Base-by-base conservation (phyloP, 2,113 vertebrate genomes). In the Catagonus wagneri region DNA sequence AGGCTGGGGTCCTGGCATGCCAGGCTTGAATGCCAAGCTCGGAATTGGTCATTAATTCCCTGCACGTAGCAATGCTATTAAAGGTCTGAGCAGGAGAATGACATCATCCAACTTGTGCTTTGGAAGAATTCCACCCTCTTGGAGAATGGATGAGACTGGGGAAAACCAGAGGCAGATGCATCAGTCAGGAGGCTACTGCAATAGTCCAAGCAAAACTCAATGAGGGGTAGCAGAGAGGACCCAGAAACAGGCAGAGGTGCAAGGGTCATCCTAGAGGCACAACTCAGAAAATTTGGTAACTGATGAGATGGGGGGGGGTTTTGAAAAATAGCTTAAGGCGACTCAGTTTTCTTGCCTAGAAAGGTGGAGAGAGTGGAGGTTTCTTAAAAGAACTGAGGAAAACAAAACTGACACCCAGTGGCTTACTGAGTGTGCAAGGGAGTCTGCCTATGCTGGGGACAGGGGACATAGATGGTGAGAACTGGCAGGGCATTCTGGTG, bases 31-130 rank as follows among this genome's bases (percentile, higher is more conserved):
- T 81, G 54, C 63, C 85, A 94, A 96, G 72, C 71, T 88, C 61
- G 78, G 80, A 61, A 85, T 69, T 7, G 22, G 89, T 17, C 71
- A 81, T 97, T 94, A 90, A 95, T 90, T 93, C 93, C 83, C 27
- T 50, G 76, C 56, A 89, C 39, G 72, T 12, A 22, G 13, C 60
- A 74, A 83, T 56, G 92, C 54, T 44, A n/a, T 6, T 92, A 58
- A 91, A 97, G 81, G 81, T 91, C 96, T 74, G 36, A 68, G 92
- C 32, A 36, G 23, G 81, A 36, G 25, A 89, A 96, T 95, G n/a
- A 96, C 97, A 94, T 96, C 97, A 97, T 90, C 72, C 39, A 52
- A 83, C 69, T 87, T 66, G 63, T 69, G 83, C 93, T 94, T 17
- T 93, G 96, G 93, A 95, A 95, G 95, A 89, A 69, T 85, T 95